These are phyloP conservation scores for Slavum lentiscoides DNA, from an alignment of 2,888 invertebrate species.

Conservation along the genomic window DNA sequence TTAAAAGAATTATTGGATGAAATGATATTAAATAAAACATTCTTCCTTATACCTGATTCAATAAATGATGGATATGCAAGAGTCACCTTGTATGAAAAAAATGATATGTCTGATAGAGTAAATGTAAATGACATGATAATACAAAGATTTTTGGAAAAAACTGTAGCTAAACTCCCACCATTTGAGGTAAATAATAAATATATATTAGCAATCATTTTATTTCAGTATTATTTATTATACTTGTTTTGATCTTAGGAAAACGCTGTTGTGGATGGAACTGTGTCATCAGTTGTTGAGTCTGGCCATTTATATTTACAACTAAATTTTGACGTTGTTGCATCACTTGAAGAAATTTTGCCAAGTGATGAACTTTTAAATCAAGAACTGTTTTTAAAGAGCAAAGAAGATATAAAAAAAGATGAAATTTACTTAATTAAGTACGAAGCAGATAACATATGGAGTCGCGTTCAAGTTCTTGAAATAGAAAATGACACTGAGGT, in stretches of 20 bases:
- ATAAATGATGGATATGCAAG: slow-evolving; percentile 10
- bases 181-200: slow-evolving; percentile 26
- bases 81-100: slow-evolving; percentile 43
- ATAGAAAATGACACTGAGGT: slow-evolving; percentile 27
- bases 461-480: slow-evolving; percentile 40
- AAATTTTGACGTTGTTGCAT: slow-evolving; percentile 34
- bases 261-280: slow-evolving; percentile 35
- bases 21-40: slow-evolving; percentile 42
- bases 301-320: slow-evolving; percentile 46
- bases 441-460: slow-evolving; percentile 28
- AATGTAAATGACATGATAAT: slow-evolving; percentile 46
- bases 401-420: slow-evolving; percentile 15
- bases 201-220: neutral
- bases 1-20: slow-evolving; percentile 44
- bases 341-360: slow-evolving; percentile 44
- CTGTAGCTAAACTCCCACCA: slow-evolving; percentile 28
- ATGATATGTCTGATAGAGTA: neutral
- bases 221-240: neutral
- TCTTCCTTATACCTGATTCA: slow-evolving; percentile 30
- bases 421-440: slow-evolving; percentile 30
- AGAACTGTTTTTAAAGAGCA: slow-evolving; percentile 29
- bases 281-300: slow-evolving; percentile 32
- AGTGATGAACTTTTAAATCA: slow-evolving; percentile 14
- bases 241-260: slow-evolving; percentile 24
- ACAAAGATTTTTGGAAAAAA: slow-evolving; percentile 22